phyloP scores from a whole-genome alignment of 2,888 invertebrate genomes.

The Diabrotica balteata region DNA sequence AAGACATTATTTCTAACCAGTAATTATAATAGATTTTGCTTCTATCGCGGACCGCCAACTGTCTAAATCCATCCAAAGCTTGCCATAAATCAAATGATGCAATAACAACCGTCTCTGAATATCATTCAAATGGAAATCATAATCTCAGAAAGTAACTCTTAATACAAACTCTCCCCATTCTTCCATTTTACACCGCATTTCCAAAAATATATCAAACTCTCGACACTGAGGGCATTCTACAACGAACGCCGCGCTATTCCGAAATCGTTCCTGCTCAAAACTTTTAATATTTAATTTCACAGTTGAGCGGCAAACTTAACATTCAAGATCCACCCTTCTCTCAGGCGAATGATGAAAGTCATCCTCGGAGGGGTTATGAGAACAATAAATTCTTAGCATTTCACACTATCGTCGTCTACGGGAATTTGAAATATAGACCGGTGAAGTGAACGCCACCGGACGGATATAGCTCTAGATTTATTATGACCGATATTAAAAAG shows the following conservation, averaged over 20 bases:
- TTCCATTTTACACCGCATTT: conserved; percentile 23
- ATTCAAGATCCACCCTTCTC: conserved; percentile 30
- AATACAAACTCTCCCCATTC: conserved; percentile 17
- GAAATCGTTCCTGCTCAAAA: conserved; percentile 38
- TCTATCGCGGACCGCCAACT: too few relatives aligned
- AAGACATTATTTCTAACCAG: too few relatives aligned
- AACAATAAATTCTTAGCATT: conserved; percentile 42
- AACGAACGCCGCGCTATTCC: conserved; percentile 9
- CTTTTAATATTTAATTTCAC: conserved; percentile 55
- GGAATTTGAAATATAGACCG: conserved; percentile 19
- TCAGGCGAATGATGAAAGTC: conserved; percentile 43
- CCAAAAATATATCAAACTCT: conserved; percentile 26
- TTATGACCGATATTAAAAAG: too few relatives aligned
- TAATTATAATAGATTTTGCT: too few relatives aligned
- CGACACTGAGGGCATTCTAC: conserved; percentile 19
- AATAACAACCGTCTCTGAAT: not conserved
- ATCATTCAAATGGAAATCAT: conserved; percentile 22
- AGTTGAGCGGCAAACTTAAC: conserved; percentile 44
- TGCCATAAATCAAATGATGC: too few relatives aligned
- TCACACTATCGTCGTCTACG: conserved; percentile 20
- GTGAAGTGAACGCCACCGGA: conserved; percentile 8
- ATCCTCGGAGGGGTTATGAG: conserved; percentile 42
- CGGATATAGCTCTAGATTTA: not conserved
- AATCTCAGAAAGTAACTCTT: conserved; percentile 14
- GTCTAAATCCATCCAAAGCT: too few relatives aligned